Percentiles rank a stretch among this genome's conserved stretches.
Evolutionary conservation across 2,888 invertebrate species (phyloP).

Genomic region (Dendrolimus houi): DNA sequence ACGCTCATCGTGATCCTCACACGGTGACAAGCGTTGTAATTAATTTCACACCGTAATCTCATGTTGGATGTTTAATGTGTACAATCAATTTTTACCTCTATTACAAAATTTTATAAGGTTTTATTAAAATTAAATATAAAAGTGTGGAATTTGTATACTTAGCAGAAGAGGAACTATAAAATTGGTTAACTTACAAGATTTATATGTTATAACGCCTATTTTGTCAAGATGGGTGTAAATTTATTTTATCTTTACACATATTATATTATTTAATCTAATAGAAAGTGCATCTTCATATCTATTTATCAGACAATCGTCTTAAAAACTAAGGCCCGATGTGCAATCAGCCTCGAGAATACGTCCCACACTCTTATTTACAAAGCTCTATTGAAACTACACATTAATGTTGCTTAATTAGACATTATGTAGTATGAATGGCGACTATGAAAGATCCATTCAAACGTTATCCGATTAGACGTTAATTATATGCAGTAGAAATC

Average conservation of each 20-base stretch:
- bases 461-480: conserved; percentile 49
- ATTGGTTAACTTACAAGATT: too few relatives aligned
- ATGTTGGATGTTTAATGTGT: too few relatives aligned
- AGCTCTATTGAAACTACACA: conserved; percentile 49
- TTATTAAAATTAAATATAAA: too few relatives aligned
- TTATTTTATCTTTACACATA: neutral
- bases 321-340: neutral
- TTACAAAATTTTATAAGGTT: too few relatives aligned
- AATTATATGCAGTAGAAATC: conserved; percentile 42
- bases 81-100: too few relatives aligned
- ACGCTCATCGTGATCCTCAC: too few relatives aligned
- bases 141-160: too few relatives aligned
- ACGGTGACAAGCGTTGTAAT: too few relatives aligned
- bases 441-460: conserved; percentile 57
- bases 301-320: neutral
- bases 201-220: too few relatives aligned
- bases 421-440: conserved; percentile 39
- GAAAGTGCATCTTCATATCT: neutral
- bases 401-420: conserved; percentile 45
- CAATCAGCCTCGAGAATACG: conserved; percentile 14
- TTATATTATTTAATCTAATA: neutral
- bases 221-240: too few relatives aligned
- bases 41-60: too few relatives aligned
- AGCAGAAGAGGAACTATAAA: too few relatives aligned
- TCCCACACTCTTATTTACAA: conserved; percentile 45